Evolutionary conservation across 1,140 invertebrate genomes (phyloP), one percentile per base, ranked within the genome.

Genomic region (Aphaenogaster ashmeadi): DNA sequence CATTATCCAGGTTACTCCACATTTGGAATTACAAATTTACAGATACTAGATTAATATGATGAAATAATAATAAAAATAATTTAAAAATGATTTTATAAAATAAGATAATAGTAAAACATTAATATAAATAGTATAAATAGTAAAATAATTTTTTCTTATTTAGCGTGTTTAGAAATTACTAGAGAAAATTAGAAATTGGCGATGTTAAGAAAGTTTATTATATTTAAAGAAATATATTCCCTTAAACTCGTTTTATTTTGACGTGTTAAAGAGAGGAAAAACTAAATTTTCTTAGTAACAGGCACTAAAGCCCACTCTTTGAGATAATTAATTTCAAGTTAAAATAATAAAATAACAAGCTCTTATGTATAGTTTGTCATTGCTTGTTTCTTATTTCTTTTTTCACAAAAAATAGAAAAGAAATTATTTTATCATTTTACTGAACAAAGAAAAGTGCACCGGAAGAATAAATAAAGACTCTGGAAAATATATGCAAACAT

Each of bases 401-500:
- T 13, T 54, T 9, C 8, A 11, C 7, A 54, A 54, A 67, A 41
- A 38, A 67, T 6, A 18, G 0, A 27, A 15, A 58, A 3, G 21
- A 38, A 64, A 78, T 47, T 18, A 38, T 64, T 64, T n/a, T 33
- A 13, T 62, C 15, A 21, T 66, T 47, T 41, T 27, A 52, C 4
- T 13, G 27, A 66, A 66, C 33, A 80, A 41, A 15, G 15, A 0
- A 69, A 69, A 18, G 13, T 67, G 6, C 18, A 54, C 18, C 13
- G 4, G 36, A 41, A 36, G 44, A 64, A 78, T 78, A 64, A 78
- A 78, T 78, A 36, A 67, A 67, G n/a, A 4, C 5, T 80, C 47
- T 6, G 15, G 9, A 36, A 38, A 47, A 54, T 13, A 72, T 58
- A 36, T 33, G 36, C 52, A 50, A 72, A 74, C 15, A 21, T 27